phyloP scores from a whole-genome alignment of 2,797 vertebrate genomes.

The Anguilla marmorata region DNA sequence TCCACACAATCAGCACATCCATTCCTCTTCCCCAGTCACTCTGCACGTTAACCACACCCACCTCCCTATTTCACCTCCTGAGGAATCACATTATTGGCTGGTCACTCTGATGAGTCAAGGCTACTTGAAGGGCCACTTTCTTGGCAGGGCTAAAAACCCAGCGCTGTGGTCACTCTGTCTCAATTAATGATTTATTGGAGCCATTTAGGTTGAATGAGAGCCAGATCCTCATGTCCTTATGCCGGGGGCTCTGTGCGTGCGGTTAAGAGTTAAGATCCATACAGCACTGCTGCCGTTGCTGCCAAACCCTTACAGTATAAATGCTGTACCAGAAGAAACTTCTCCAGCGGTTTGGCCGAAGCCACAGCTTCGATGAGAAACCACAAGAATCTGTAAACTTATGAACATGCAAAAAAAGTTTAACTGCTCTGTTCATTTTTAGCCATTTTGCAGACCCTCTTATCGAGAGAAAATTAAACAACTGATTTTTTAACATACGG shows the following conservation, averaged over 20 bases:
- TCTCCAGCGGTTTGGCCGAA: neutral
- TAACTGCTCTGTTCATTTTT: neutral
- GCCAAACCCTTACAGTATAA: slow-evolving; percentile 48
- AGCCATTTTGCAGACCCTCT: neutral
- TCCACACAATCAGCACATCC: neutral
- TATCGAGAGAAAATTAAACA: neutral
- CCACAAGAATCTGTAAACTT: slow-evolving; percentile 36
- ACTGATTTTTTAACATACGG: neutral
- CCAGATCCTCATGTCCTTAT: slow-evolving; percentile 55
- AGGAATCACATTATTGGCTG: neutral
- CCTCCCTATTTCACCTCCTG: neutral
- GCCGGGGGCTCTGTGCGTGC: slow-evolving; percentile 51
- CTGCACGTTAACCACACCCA: neutral
- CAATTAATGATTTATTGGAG: slow-evolving; percentile 55
- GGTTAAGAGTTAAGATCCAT: slow-evolving; percentile 50
- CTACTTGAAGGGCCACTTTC: neutral
- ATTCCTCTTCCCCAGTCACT: neutral
- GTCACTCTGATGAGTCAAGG: neutral
- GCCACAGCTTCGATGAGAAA: slow-evolving; percentile 9
- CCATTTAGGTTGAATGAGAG: slow-evolving; percentile 50
- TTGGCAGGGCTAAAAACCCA: neutral
- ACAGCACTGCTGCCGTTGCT: slow-evolving; percentile 38
- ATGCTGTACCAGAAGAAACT: neutral
- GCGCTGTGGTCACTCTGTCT: neutral
- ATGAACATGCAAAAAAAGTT: neutral